A percentile compares a stretch with the other conserved stretches of the same genome.
phyloP scores from a whole-genome alignment of 2,113 vertebrate genomes.

The Pandion haliaetus region DNA sequence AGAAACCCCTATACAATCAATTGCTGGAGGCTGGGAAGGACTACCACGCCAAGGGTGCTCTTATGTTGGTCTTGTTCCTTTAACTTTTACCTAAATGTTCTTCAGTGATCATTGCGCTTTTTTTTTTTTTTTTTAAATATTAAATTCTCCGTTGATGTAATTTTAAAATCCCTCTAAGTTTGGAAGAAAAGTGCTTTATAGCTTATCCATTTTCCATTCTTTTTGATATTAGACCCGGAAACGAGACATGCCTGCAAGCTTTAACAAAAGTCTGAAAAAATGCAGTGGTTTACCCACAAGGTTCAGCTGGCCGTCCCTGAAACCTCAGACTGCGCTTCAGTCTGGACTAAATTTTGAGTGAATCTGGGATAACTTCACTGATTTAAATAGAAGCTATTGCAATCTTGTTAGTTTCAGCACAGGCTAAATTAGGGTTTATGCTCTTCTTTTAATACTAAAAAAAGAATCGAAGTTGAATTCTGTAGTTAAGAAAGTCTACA shows the following conservation, averaged over 20 bases:
- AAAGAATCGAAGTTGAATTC: background rate
- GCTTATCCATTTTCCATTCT: background rate
- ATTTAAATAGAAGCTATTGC: background rate
- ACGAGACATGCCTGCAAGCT: background rate
- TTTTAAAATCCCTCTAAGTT: background rate
- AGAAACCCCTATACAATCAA: background rate
- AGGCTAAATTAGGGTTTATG: background rate
- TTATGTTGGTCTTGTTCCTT: background rate
- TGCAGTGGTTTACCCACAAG: background rate
- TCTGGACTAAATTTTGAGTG: background rate
- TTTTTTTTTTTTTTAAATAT: background rate
- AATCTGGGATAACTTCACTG: background rate
- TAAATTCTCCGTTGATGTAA: background rate
- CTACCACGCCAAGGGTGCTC: background rate
- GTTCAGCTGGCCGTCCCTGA: background rate
- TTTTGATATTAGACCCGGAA: background rate
- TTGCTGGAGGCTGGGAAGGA: background rate
- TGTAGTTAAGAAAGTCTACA: background rate
- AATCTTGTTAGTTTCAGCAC: background rate
- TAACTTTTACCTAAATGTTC: background rate
- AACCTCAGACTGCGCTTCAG: background rate
- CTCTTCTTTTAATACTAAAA: background rate
- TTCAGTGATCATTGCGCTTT: background rate
- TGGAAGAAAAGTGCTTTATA: background rate
- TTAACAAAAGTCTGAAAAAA: background rate